These are phyloP conservation scores for Melanotaenia maccullochi DNA, from an alignment of 2,797 vertebrate genomes.

Conservation along the genomic window DNA sequence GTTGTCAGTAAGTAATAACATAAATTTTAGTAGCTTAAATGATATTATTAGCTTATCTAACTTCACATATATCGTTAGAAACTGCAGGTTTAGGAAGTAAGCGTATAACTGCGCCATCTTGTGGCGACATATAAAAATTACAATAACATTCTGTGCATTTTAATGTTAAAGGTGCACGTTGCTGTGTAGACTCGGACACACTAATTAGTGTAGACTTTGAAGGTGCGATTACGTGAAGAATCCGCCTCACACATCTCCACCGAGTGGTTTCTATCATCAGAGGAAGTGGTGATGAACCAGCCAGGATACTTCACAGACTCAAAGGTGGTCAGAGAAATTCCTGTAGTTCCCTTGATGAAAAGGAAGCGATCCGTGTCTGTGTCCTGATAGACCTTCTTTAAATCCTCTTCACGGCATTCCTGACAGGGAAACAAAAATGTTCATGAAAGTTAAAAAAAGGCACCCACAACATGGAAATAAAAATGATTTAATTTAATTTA, in stretches of 20 bases:
- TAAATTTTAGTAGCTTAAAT: too few relatives aligned
- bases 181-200: background rate
- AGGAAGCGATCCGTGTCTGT: slow-evolving; percentile 60
- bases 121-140: background rate
- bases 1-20: too few relatives aligned
- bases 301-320: slow-evolving; percentile 62
- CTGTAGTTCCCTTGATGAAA: slow-evolving; percentile 45
- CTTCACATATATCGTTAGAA: too few relatives aligned
- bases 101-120: slow-evolving; percentile 21
- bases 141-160: too few relatives aligned
- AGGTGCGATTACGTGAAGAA: background rate
- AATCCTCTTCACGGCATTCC: slow-evolving; percentile 11
- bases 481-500: too few relatives aligned
- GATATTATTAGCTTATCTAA: too few relatives aligned
- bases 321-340: slow-evolving; percentile 17
- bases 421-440: slow-evolving; percentile 23
- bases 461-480: background rate
- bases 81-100: background rate
- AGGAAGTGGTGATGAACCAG: slow-evolving; percentile 75
- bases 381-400: slow-evolving; percentile 3
- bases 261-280: background rate
- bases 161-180: background rate
- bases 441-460: too few relatives aligned
- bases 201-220: slow-evolving; percentile 22
- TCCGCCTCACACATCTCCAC: slow-evolving; percentile 56